Evolutionary conservation across 2,797 vertebrate species (phyloP), one percentile per base, ranked within the genome.

Genomic region (Falco peregrinus): DNA sequence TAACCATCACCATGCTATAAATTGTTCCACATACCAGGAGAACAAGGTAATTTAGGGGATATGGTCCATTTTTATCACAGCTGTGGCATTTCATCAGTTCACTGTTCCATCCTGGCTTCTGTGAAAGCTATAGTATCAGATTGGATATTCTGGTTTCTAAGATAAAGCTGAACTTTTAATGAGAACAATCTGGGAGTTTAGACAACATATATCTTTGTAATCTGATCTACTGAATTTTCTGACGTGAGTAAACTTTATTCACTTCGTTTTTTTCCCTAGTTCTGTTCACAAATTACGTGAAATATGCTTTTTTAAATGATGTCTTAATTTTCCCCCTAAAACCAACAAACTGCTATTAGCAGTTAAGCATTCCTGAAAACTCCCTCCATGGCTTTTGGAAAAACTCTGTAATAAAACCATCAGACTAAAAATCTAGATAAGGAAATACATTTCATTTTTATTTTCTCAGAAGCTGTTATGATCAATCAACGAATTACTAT

Each of bases 401-500:
- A 91, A 94, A 67, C 24, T 67, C 33, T 75, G 43, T 59, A 65
- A 88, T 97, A 79, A 91, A 93, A 39, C 54, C 13, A 86, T 85
- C 65, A 56, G 73, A 53, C 53, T 76, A 67, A 82, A 92, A 88
- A 73, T 76, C 57, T 64, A 81, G 76, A 67, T 94, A 90, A 91
- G 59, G 51, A 93, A 94, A 71, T 79, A 67, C 24, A 80, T 92
- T 80, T 96, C 16, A 85, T 79, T 90, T 96, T 90, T 73, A n/a
- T 90, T 89, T 94, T 96, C 70, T 84, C 41, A 70, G 35, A 82
- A 93, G 65, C 47, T 87, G 65, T 85, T 91, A 81, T 1, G 18
- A 90, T 95, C 71, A 89, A 95, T 90, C 61, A 90, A 93, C 69
- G 63, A 93, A 95, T 94, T 95, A 88, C 57, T 60, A 65, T 8